Evolutionary conservation across 2,113 vertebrate genomes (phyloP).

Genomic region (Hassar affinis): DNA sequence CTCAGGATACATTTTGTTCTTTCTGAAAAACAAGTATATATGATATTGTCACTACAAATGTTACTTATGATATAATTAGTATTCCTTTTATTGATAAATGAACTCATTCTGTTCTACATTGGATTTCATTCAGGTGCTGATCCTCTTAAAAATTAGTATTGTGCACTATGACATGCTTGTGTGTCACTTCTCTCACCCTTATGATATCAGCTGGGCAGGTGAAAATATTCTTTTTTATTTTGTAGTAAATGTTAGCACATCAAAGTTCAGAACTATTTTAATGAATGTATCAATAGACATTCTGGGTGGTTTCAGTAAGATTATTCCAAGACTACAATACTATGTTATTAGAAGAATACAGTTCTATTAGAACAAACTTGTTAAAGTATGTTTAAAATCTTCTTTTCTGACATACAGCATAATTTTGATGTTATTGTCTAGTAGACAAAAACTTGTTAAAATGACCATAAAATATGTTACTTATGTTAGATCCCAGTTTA

Average conservation of each 20-base stretch:
- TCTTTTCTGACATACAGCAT: neutral
- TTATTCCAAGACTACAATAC: neutral
- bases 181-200: neutral
- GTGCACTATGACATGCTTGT: neutral
- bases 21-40: neutral
- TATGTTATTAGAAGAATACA: neutral
- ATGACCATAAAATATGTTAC: neutral
- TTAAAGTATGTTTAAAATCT: neutral
- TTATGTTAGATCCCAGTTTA: neutral
- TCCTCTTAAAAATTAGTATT: constrained; percentile 6
- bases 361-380: constrained; percentile 5
- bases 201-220: constrained; percentile 10
- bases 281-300: neutral
- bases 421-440: neutral
- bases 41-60: neutral
- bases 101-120: constrained; percentile 16
- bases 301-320: neutral
- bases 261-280: neutral
- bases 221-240: neutral
- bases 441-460: neutral
- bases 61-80: neutral
- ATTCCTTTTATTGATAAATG: constrained; percentile 1
- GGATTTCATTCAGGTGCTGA: neutral
- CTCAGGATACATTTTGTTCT: constrained; percentile 12
- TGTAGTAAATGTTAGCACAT: neutral